Conservation (phyloP, 92 coral and sea anemone genomes). For the Umimayanthus kanabou region DNA sequence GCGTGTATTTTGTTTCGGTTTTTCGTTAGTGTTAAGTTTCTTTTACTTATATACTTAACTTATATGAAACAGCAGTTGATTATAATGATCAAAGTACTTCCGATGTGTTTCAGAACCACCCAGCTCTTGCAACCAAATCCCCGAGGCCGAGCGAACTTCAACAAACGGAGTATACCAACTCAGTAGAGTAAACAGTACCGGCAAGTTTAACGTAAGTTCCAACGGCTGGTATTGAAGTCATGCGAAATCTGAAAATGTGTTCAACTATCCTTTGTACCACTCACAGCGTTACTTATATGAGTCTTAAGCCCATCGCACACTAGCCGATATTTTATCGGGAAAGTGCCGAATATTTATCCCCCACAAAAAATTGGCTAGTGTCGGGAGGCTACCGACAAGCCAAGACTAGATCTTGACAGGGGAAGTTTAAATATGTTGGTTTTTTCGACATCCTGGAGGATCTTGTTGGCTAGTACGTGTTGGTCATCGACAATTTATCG, state of each 20-base stretch:
- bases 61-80: not conserved
- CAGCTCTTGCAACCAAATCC: slow-evolving; percentile 18
- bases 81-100: not conserved
- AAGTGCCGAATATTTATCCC: too few species aligned
- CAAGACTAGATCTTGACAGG: too few species aligned
- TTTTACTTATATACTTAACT: not conserved
- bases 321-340: too few species aligned
- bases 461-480: too few species aligned
- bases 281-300: not conserved
- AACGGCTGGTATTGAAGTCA: not conserved
- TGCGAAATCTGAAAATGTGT: not conserved
- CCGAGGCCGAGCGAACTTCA: not conserved
- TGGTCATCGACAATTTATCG: too few species aligned
- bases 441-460: too few species aligned
- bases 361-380: too few species aligned
- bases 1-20: too few species aligned
- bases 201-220: slow-evolving; percentile 29
- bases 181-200: not conserved
- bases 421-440: too few species aligned
- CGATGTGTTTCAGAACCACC: slow-evolving; percentile 15
- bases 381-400: too few species aligned
- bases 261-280: not conserved
- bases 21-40: too few species aligned
- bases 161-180: slow-evolving; percentile 8
- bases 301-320: not conserved